phyloP scores from a whole-genome alignment of 2,888 invertebrate species.

The Pandemis heparana region DNA sequence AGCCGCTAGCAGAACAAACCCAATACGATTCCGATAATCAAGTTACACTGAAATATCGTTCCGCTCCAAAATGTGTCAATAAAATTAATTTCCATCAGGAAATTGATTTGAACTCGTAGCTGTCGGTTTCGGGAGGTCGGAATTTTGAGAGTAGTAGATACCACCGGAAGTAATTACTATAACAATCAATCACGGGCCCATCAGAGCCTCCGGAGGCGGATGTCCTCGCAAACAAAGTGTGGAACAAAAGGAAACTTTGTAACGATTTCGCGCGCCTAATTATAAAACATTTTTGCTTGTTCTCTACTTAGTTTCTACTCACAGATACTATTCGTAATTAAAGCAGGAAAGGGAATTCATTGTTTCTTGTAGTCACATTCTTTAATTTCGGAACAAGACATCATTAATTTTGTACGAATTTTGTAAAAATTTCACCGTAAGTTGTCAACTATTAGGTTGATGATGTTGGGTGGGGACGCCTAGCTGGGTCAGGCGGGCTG shows the following conservation, averaged over 20 bases:
- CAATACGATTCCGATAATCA: conserved; percentile 19
- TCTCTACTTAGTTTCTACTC: background rate
- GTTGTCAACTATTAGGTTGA: too few relatives aligned
- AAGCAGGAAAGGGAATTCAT: background rate
- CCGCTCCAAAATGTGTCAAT: conserved; percentile 9
- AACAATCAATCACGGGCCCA: conserved; percentile 38
- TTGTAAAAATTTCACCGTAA: too few relatives aligned
- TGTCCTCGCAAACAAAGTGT: conserved; percentile 32
- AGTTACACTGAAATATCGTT: conserved; percentile 26
- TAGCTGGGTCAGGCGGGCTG: too few relatives aligned
- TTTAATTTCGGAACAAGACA: too few relatives aligned
- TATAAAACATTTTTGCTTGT: conserved; percentile 23
- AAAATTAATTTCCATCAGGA: conserved; percentile 24
- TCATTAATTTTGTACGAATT: too few relatives aligned
- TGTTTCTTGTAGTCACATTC: background rate
- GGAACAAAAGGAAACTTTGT: conserved; percentile 37
- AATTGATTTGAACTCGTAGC: conserved; percentile 24
- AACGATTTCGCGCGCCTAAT: conserved; percentile 25
- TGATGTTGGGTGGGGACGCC: too few relatives aligned
- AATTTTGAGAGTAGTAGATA: conserved; percentile 12
- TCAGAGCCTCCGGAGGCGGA: conserved; percentile 24
- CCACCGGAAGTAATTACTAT: conserved; percentile 28
- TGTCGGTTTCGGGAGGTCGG: conserved; percentile 11
- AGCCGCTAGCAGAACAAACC: background rate
- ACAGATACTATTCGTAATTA: background rate